phyloP scores from a whole-genome alignment of 2,888 invertebrate genomes.

The Ennomos erosarius region DNA sequence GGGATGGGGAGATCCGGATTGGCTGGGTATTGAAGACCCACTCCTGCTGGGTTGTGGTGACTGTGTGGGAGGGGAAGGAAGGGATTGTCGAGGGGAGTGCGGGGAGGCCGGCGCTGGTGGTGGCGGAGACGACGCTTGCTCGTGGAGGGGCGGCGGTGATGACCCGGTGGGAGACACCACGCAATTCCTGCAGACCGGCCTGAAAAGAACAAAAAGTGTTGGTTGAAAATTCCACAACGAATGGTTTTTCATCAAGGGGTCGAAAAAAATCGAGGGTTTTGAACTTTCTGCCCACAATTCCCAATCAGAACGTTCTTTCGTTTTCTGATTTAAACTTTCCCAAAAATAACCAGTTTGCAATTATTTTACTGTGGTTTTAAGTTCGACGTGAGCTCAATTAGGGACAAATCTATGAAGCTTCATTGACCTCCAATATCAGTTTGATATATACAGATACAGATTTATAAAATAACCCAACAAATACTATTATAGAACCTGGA shows the following conservation, averaged over 20 bases:
- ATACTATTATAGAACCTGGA: no score
- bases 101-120: constrained; percentile 72
- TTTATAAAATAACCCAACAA: no score
- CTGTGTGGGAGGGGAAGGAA: constrained; percentile 74
- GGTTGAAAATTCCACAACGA: constrained; percentile 13
- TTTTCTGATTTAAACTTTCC: no score
- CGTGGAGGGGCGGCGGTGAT: constrained; percentile 73
- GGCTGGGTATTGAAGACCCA: constrained; percentile 69
- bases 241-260: not conserved
- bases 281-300: not conserved
- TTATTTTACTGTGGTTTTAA: no score
- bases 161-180: constrained; percentile 85
- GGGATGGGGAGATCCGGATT: constrained; percentile 73
- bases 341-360: no score
- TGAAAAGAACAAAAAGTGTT: constrained; percentile 68
- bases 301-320: no score
- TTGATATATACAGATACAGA: no score
- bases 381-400: no score
- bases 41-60: constrained; percentile 75
- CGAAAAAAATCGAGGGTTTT: not conserved
- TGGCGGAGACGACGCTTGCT: constrained; percentile 69
- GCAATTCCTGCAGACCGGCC: constrained; percentile 94
- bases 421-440: no score
- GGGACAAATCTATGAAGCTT: no score
- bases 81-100: constrained; percentile 65